Percentiles rank a stretch among this genome's conserved stretches.
These are phyloP conservation scores for Botia almorhae DNA, from an alignment of 2,797 vertebrate species.

Conservation along the genomic window DNA sequence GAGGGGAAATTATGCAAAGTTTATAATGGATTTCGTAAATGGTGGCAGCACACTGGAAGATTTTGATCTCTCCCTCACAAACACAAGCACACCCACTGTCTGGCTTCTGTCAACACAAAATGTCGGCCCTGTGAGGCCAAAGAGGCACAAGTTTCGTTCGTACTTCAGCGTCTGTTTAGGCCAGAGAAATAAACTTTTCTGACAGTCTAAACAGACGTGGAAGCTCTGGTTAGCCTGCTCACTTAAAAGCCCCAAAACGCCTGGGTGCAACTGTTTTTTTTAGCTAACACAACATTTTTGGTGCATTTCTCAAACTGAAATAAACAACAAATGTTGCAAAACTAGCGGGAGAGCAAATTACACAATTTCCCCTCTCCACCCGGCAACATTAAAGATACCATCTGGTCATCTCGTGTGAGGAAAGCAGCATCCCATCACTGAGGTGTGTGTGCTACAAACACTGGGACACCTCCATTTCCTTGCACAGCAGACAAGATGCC, in stretches of 20 bases:
- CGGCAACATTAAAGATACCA: constrained; percentile 41
- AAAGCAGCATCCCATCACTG: constrained; percentile 2
- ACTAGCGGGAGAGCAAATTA: constrained; percentile 24
- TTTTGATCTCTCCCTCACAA: constrained; percentile 24
- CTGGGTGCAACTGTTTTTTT: constrained; percentile 30
- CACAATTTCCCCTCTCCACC: constrained; percentile 29
- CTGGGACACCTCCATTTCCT: constrained; percentile 1
- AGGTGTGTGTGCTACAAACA: neutral
- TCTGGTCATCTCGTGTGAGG: constrained; percentile 55
- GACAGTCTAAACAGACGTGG: constrained; percentile 59
- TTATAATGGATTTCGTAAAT: constrained; percentile 10
- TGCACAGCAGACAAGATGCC: neutral
- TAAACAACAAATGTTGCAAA: constrained; percentile 59
- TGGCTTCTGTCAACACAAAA: constrained; percentile 27
- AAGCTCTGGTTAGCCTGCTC: constrained; percentile 46
- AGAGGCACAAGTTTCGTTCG: constrained; percentile 13
- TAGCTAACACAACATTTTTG: constrained; percentile 7
- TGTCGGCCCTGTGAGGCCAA: constrained; percentile 15
- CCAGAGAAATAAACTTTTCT: constrained; percentile 41
- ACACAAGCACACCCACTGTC: constrained; percentile 22
- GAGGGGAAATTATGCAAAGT: neutral
- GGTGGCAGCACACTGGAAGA: neutral
- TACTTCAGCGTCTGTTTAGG: constrained; percentile 31
- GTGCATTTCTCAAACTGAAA: constrained; percentile 42
- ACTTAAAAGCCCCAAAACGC: constrained; percentile 38